phyloP scores from a whole-genome alignment of 2,797 vertebrate genomes.

The Molossus molossus region DNA sequence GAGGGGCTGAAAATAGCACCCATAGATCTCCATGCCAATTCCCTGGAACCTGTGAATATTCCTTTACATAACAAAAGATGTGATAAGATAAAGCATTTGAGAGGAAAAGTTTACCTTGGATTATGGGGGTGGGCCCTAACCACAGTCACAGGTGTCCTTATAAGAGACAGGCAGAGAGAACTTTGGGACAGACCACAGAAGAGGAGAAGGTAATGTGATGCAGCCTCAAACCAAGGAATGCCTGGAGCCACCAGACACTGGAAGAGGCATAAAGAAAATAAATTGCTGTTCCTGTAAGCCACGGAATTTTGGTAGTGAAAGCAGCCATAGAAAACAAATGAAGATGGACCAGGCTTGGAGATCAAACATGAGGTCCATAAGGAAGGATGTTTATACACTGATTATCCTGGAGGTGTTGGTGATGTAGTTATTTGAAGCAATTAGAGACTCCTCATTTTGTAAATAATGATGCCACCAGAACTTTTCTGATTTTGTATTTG shows the following conservation, averaged over 20 bases:
- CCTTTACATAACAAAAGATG: not conserved
- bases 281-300: not conserved
- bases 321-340: not conserved
- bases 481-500: conserved; percentile 34
- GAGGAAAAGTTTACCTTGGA: not conserved
- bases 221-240: not conserved
- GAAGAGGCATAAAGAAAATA: not conserved
- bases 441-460: not conserved
- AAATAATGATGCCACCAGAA: not conserved
- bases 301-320: not conserved
- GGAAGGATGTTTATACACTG: not conserved
- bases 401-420: not conserved
- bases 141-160: not conserved
- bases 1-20: not conserved
- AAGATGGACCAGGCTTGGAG: not conserved
- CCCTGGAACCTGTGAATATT: not conserved
- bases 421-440: not conserved
- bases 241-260: not conserved
- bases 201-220: not conserved
- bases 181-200: not conserved
- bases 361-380: not conserved
- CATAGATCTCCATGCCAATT: not conserved
- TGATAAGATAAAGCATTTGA: not conserved
- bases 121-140: not conserved
- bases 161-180: not conserved